These are phyloP conservation scores for Polia nebulosa DNA, from an alignment of 2,888 invertebrate species.

Conservation along the genomic window DNA sequence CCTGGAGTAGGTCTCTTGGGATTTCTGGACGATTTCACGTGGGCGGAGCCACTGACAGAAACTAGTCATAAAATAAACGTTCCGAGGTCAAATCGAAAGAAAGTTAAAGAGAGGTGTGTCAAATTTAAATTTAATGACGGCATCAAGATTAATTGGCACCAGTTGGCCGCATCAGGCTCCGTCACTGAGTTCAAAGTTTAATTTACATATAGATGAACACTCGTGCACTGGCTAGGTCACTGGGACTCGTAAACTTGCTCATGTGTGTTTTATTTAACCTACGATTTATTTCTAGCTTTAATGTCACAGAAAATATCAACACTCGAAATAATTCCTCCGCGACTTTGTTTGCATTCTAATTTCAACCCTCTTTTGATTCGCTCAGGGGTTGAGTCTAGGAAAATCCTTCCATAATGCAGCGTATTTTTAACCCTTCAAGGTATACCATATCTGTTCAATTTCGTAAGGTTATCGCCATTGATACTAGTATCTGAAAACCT, in stretches of 20 bases:
- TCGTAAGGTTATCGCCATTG: too few relatives aligned
- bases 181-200: slow-evolving; percentile 38
- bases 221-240: slow-evolving; percentile 42
- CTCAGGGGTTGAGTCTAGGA: too few relatives aligned
- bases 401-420: too few relatives aligned
- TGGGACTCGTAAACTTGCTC: slow-evolving; percentile 45
- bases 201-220: slow-evolving; percentile 60
- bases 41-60: background rate
- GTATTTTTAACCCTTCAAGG: too few relatives aligned
- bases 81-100: slow-evolving; percentile 38
- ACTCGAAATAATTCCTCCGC: background rate
- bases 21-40: background rate
- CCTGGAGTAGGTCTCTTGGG: background rate
- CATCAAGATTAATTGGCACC: slow-evolving; percentile 26
- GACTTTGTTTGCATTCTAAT: background rate
- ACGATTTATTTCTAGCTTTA: slow-evolving; percentile 9
- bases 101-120: slow-evolving; percentile 40
- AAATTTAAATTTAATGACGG: slow-evolving; percentile 42
- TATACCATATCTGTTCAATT: too few relatives aligned
- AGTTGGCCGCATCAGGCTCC: slow-evolving; percentile 23
- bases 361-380: background rate
- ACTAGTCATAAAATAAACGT: slow-evolving; percentile 11
- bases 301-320: background rate
- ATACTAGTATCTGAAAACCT: too few relatives aligned
- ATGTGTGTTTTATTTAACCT: slow-evolving; percentile 34